Evolutionary conservation across 2,888 invertebrate species (phyloP).

Genomic region (Tinea trinotella): DNA sequence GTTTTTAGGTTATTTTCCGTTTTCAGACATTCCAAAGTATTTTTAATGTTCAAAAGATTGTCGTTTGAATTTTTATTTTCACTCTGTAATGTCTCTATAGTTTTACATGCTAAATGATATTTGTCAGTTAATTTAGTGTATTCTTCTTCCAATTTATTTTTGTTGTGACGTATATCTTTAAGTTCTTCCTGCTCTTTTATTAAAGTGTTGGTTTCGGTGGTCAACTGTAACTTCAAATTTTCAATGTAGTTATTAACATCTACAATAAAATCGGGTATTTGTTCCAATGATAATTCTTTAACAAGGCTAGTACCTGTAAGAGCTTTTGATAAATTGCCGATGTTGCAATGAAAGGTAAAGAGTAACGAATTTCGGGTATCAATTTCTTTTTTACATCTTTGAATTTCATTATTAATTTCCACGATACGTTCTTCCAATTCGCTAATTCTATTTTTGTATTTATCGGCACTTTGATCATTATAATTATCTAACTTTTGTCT

Average conservation of each 20-base stretch:
- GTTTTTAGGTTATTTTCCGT: background rate
- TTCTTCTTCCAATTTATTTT: background rate
- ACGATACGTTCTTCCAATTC: background rate
- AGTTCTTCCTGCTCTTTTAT: background rate
- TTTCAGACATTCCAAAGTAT: background rate
- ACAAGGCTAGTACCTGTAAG: background rate
- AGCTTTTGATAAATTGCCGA: background rate
- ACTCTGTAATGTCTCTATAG: background rate
- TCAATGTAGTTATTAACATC: too few species aligned
- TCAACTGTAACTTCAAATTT: background rate
- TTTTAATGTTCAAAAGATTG: slow-evolving; percentile 7
- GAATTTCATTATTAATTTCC: background rate
- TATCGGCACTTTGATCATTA: background rate
- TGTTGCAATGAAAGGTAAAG: background rate
- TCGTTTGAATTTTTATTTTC: slow-evolving; percentile 9
- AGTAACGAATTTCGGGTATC: background rate
- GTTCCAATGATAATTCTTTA: background rate
- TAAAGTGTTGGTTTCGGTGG: background rate
- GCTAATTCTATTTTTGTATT: background rate
- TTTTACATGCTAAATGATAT: background rate
- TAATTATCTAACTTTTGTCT: background rate
- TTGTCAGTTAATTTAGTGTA: background rate
- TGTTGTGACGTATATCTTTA: background rate
- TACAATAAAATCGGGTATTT: background rate
- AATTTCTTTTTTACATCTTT: background rate